Conservation (phyloP, 1,140 invertebrate species). For the Cephus cinctus region DNA sequence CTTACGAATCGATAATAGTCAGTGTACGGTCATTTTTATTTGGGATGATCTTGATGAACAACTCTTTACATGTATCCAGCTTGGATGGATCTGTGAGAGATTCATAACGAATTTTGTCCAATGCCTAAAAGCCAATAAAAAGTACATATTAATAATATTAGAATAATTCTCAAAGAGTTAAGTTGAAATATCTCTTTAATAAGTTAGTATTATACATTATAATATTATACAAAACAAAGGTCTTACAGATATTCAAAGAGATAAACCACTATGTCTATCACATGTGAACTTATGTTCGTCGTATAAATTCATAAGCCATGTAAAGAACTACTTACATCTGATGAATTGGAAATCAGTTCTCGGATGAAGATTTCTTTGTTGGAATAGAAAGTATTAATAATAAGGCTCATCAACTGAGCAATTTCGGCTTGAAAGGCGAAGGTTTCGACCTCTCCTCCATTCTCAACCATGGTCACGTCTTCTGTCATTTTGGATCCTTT, state of each 20-base stretch:
- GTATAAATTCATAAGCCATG: too few relatives aligned
- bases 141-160: too few relatives aligned
- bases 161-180: too few relatives aligned
- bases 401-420: slow-evolving; percentile 84
- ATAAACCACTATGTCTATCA: too few relatives aligned
- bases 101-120: slow-evolving; percentile 69
- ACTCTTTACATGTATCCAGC: slow-evolving; percentile 78
- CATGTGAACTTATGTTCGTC: too few relatives aligned
- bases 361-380: slow-evolving; percentile 99
- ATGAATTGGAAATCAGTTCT: slow-evolving; percentile 89
- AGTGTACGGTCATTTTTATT: slow-evolving; percentile 77
- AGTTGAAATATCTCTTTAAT: too few relatives aligned
- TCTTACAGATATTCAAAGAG: too few relatives aligned
- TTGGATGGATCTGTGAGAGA: slow-evolving; percentile 75
- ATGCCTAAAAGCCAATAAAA: too few relatives aligned
- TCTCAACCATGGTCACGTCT: slow-evolving; percentile 59
- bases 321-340: too few relatives aligned
- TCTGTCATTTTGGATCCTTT: slow-evolving; percentile 61
- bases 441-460: slow-evolving; percentile 63
- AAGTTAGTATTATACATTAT: too few relatives aligned
- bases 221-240: too few relatives aligned
- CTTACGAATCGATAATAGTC: slow-evolving; percentile 79
- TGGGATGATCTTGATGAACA: slow-evolving; percentile 77
- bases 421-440: slow-evolving; percentile 84
- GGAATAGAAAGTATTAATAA: slow-evolving; percentile 99